phyloP scores from a whole-genome alignment of 2,113 vertebrate genomes.

The Etia nguti region DNA sequence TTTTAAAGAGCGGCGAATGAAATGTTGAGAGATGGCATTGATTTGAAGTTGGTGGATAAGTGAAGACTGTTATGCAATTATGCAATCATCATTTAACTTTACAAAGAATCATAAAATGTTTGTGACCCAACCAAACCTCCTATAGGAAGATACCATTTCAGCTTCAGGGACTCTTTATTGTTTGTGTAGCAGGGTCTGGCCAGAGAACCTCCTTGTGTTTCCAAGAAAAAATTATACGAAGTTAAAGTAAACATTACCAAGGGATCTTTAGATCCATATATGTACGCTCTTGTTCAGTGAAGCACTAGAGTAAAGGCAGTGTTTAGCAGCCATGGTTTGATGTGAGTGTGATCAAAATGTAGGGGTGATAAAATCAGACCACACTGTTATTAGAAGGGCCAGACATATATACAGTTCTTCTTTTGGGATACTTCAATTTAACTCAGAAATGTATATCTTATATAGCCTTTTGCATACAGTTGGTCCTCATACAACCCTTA shows the following conservation, averaged over 20 bases:
- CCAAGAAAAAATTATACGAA: background rate
- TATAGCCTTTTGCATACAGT: background rate
- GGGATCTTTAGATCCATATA: background rate
- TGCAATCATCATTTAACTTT: background rate
- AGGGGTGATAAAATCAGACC: background rate
- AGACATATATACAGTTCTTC: background rate
- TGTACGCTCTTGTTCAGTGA: background rate
- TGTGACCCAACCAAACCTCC: background rate
- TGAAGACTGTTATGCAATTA: background rate
- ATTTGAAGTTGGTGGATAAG: background rate
- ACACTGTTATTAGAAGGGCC: background rate
- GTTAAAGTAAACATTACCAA: background rate
- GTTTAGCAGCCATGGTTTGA: background rate
- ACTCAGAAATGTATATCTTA: background rate
- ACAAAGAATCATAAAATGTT: background rate
- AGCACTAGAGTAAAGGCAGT: background rate
- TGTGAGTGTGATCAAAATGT: background rate
- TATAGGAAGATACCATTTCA: background rate
- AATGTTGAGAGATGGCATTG: background rate
- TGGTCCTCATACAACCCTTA: background rate
- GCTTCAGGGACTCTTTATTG: background rate
- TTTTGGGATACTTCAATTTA: background rate
- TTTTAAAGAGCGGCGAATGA: background rate
- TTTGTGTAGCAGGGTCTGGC: background rate
- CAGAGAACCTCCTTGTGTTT: background rate